phyloP scores from a whole-genome alignment of 2,888 invertebrate genomes.

The Leucophenga maculata region DNA sequence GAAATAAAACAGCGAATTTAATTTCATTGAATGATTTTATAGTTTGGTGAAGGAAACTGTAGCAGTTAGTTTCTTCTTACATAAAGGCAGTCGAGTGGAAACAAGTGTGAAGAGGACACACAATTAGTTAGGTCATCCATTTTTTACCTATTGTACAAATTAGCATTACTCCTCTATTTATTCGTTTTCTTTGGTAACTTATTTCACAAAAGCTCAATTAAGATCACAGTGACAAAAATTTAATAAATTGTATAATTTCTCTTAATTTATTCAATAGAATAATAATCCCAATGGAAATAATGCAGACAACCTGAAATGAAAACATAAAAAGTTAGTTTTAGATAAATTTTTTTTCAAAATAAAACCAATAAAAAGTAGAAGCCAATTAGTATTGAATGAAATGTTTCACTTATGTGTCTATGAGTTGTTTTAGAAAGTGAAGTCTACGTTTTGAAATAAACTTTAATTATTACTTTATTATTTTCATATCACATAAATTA shows the following conservation, averaged over 20 bases:
- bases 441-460: constrained; percentile 28
- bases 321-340: constrained; percentile 16
- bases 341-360: constrained; percentile 7
- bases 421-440: constrained; percentile 6
- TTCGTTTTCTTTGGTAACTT: neutral
- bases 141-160: no score
- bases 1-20: no score
- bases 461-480: constrained; percentile 30
- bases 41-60: no score
- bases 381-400: neutral
- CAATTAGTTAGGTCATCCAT: no score
- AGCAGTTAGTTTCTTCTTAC: no score
- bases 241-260: neutral
- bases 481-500: constrained; percentile 45
- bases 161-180: no score
- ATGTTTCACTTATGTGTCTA: neutral
- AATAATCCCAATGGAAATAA: constrained; percentile 53
- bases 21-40: no score
- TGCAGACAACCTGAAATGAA: constrained; percentile 57
- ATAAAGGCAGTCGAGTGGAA: no score
- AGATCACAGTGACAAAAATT: constrained; percentile 47
- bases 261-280: no score
- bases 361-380: constrained; percentile 1
- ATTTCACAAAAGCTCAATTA: constrained; percentile 10
- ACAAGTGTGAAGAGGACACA: no score